A percentile compares a stretch with the other conserved stretches of the same genome.
Conservation (phyloP, 2,888 invertebrate species). For the Dromius quadrimaculatus region DNA sequence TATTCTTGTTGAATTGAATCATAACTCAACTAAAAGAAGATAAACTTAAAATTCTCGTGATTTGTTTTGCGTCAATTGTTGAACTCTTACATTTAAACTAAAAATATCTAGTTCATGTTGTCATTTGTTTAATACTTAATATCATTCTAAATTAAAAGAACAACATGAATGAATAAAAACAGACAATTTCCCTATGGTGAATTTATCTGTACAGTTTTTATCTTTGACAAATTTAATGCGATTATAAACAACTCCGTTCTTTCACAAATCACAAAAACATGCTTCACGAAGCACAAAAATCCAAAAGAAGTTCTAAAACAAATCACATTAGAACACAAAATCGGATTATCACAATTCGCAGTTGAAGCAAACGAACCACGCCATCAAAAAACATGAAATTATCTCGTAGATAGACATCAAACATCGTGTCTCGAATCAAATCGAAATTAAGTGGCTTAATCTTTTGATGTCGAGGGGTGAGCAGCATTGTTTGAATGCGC, state of each 20-base stretch:
- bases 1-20: too few relatives aligned
- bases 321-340: conserved; percentile 44
- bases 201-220: not conserved
- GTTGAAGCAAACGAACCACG: conserved; percentile 28
- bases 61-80: too few relatives aligned
- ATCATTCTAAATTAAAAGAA: not conserved
- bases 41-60: too few relatives aligned
- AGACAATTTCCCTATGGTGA: conserved; percentile 7
- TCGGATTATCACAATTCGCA: conserved; percentile 40
- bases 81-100: conserved; percentile 4
- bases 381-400: conserved; percentile 36
- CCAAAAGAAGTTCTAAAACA: conserved; percentile 29
- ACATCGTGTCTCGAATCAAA: conserved; percentile 33
- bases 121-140: conserved; percentile 1
- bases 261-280: conserved; percentile 13
- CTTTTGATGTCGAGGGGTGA: conserved; percentile 34
- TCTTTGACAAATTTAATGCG: conserved; percentile 9
- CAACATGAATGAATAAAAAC: too few relatives aligned
- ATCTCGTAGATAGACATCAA: conserved; percentile 40
- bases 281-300: conserved; percentile 26
- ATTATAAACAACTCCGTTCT: conserved; percentile 18
- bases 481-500: conserved; percentile 39
- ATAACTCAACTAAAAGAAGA: too few relatives aligned
- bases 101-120: not conserved
- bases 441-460: conserved; percentile 30